Percentiles rank a stretch among this genome's conserved stretches.
Conservation (phyloP, 2,113 vertebrate genomes). For the Tetrao urogallus region DNA sequence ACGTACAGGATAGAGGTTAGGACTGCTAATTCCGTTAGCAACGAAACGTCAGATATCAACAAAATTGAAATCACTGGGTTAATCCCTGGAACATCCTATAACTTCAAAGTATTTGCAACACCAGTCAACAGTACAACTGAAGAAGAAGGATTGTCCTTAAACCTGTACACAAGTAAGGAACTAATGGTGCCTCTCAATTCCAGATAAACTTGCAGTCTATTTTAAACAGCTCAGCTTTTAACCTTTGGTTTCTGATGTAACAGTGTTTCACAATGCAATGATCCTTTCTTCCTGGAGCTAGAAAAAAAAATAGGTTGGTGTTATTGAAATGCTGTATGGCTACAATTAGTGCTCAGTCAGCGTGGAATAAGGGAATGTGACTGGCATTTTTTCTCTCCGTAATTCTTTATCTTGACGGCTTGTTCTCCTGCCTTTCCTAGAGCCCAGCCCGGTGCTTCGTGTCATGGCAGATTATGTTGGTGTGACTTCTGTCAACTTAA, state of each 20-base stretch:
- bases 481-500: constrained; percentile 30
- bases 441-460: neutral
- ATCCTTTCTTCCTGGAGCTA: neutral
- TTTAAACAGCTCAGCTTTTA: neutral
- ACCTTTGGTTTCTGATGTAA: neutral
- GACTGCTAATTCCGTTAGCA: fast-evolving
- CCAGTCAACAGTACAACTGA: neutral
- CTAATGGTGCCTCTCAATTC: neutral
- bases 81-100: neutral
- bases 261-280: neutral
- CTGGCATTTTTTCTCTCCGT: neutral
- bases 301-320: neutral
- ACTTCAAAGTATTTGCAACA: neutral
- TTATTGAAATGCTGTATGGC: neutral
- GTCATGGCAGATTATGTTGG: neutral
- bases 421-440: constrained; percentile 1
- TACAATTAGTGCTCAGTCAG: neutral
- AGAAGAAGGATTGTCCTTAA: neutral
- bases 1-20: neutral
- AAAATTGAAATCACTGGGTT: fast-evolving
- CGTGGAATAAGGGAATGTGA: neutral
- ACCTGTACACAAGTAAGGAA: neutral
- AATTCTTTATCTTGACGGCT: neutral
- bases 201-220: neutral
- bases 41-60: fast-evolving